Evolutionary conservation across 2,797 vertebrate genomes (phyloP).

Genomic region (Rhinoraja longicauda): DNA sequence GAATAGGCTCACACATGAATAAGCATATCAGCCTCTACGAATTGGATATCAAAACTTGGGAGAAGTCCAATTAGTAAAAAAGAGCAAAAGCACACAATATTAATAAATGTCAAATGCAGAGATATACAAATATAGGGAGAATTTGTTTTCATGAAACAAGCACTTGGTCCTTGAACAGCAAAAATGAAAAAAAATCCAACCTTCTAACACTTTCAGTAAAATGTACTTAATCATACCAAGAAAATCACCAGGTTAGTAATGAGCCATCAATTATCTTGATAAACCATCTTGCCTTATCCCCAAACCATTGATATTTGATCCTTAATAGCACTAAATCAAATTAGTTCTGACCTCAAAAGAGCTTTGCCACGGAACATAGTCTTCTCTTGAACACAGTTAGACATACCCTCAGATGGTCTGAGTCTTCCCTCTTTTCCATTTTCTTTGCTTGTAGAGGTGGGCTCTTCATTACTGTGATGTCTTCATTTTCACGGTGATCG

Average conservation of each 20-base stretch:
- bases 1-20: too few relatives aligned
- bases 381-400: conserved; percentile 18
- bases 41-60: too few relatives aligned
- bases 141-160: neutral
- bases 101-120: too few relatives aligned
- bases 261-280: neutral
- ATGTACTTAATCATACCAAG: neutral
- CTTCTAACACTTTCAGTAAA: neutral
- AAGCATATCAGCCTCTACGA: too few relatives aligned
- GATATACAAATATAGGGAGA: neutral
- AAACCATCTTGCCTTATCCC: neutral
- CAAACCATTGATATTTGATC: neutral
- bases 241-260: neutral
- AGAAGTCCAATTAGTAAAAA: too few relatives aligned
- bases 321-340: neutral
- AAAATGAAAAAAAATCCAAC: neutral
- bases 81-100: too few relatives aligned
- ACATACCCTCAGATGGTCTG: conserved; percentile 70
- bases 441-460: conserved; percentile 72
- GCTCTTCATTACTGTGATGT: conserved; percentile 66
- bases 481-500: conserved; percentile 96
- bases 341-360: conserved; percentile 1
- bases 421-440: conserved; percentile 74
- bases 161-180: neutral
- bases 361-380: neutral